Evolutionary conservation across 2,888 invertebrate genomes (phyloP).

Genomic region (Abrostola triplasia): DNA sequence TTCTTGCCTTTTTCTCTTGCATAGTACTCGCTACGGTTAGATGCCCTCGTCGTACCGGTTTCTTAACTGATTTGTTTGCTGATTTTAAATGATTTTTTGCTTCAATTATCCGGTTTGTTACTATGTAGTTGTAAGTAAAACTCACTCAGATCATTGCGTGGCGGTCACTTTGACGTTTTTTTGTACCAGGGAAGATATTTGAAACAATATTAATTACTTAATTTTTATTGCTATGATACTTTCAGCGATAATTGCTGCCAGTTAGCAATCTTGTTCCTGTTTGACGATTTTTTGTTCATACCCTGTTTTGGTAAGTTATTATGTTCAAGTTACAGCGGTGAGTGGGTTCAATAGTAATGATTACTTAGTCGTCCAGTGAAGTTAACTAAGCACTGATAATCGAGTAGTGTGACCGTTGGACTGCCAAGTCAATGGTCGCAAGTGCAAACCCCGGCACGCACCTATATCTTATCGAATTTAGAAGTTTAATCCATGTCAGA

Average conservation of each 20-base stretch:
- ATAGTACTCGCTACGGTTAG: constrained; percentile 53
- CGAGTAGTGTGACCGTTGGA: too few relatives aligned
- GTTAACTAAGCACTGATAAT: too few relatives aligned
- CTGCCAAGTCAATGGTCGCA: too few relatives aligned
- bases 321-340: too few relatives aligned
- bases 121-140: constrained; percentile 49
- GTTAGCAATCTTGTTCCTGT: too few relatives aligned
- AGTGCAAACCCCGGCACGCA: too few relatives aligned
- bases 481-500: too few relatives aligned
- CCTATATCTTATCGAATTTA: too few relatives aligned
- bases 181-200: constrained; percentile 14
- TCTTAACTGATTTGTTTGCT: constrained; percentile 65
- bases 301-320: too few relatives aligned
- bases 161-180: constrained; percentile 36
- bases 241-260: background rate
- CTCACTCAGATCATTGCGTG: constrained; percentile 22
- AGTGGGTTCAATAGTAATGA: too few relatives aligned
- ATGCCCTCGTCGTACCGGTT: constrained; percentile 55
- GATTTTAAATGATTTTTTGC: constrained; percentile 61
- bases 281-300: too few relatives aligned
- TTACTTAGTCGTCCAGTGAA: too few relatives aligned
- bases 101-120: constrained; percentile 61
- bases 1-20: constrained; percentile 47
- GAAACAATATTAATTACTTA: background rate
- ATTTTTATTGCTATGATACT: background rate